Evolutionary conservation across 2,113 vertebrate genomes (phyloP), one percentile per base, ranked within the genome.

Genomic region (Mionectes macconnelli): DNA sequence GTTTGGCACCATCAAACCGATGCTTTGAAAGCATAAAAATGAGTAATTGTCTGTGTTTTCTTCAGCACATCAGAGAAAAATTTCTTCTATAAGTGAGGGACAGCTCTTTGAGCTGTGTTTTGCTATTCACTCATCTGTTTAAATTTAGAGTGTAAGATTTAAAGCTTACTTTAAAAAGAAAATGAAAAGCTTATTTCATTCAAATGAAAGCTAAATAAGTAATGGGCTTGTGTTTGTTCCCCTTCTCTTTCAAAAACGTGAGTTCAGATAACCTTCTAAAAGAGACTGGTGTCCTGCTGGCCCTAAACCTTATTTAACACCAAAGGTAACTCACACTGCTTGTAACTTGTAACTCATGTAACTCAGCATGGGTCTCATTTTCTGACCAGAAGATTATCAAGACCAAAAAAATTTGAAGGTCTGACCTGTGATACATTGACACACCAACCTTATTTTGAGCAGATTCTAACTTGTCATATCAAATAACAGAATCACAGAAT

Each of bases 1-100:
- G 84, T 83, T 96, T 96, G 90, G 84, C 90, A 93, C 66, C 86
- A 92, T 90, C 85, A 92, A 90, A 82, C 52, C 79, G 59, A 81
- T 92, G 86, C 72, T 94, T 94, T 95, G 93, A 96, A 97, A 93
- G 90, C 76, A 94, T 30, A 88, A 84, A 94, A 85, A 91, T 92
- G n/a, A 94, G 88, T 85, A 96, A 93, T 94, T 94, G 85, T 94
- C 85, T 90, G 57, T 85, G 90, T 95, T 96, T 96, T 91, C 91
- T 91, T 89, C 52, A 79, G 60, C 68, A 78, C 57, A 67, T 68
- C 66, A 84, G 72, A 93, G 64, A 92, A 90, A 88, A 84, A 64
- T 40, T 85, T 94, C 64, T 92, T 64, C 79, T 95, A 84, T 78
- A 64, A 96, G 67, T 74, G 78, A 92, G 60, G 62, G 40, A 89